phyloP scores from a whole-genome alignment of 2,113 vertebrate species.

The Cavia porcellus region DNA sequence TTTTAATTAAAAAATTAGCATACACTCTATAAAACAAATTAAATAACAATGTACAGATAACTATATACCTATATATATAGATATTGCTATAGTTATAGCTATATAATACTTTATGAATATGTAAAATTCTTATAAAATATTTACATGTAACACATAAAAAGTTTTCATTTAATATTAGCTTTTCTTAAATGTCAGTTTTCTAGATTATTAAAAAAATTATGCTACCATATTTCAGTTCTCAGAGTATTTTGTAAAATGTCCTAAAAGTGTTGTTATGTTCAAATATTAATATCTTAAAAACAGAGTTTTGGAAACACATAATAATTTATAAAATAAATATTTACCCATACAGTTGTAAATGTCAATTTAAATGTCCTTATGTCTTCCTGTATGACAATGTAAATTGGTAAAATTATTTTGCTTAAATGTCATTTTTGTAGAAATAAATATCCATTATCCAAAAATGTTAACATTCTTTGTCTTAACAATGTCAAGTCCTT shows the following conservation, averaged over 20 bases:
- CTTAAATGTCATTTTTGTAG: neutral
- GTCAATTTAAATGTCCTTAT: neutral
- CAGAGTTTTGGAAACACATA: neutral
- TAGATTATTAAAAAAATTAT: neutral
- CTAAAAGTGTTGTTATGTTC: conserved; percentile 12
- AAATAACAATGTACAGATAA: neutral
- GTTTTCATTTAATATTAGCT: neutral
- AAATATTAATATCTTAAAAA: conserved; percentile 20
- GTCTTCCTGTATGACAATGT: neutral
- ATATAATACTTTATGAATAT: neutral
- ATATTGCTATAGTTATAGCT: neutral
- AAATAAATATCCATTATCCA: neutral
- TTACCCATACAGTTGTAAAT: neutral
- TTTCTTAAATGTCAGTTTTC: neutral
- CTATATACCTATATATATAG: neutral
- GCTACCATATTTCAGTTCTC: neutral
- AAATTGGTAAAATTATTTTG: conserved; percentile 46
- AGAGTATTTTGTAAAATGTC: conserved; percentile 57
- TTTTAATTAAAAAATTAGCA: conserved; percentile 18
- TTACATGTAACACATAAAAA: neutral
- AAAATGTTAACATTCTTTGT: neutral
- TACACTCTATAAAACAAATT: neutral
- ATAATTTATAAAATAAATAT: neutral
- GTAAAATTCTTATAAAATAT: neutral
- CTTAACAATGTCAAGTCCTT: conserved; percentile 28